Conservation (phyloP, 2,888 invertebrate genomes). For the Ceriagrion tenellum region DNA sequence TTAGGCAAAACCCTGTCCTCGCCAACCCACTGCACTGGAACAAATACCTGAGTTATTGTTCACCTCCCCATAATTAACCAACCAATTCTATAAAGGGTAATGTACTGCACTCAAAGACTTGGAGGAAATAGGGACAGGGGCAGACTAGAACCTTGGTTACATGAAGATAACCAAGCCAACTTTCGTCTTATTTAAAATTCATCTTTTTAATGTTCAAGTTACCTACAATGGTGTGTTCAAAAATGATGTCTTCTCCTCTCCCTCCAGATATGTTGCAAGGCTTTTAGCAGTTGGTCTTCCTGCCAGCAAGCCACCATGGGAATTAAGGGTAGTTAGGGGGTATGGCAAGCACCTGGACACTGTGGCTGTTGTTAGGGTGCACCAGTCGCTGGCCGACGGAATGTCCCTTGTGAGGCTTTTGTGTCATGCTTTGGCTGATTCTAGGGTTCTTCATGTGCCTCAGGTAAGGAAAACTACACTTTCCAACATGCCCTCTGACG, state of each 20-base stretch:
- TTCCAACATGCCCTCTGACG: neutral
- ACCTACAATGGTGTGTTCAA: too few relatives aligned
- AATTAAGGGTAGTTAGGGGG: constrained; percentile 78
- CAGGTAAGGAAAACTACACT: constrained; percentile 71
- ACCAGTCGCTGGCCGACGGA: constrained; percentile 80
- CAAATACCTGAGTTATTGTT: too few relatives aligned
- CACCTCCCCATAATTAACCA: too few relatives aligned
- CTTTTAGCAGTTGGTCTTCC: constrained; percentile 77
- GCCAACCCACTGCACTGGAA: too few relatives aligned
- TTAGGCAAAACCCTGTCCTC: too few relatives aligned
- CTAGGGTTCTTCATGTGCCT: constrained; percentile 73
- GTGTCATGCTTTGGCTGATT: constrained; percentile 77
- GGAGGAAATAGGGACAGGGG: too few relatives aligned
- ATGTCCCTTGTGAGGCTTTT: constrained; percentile 78
- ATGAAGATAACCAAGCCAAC: too few relatives aligned
- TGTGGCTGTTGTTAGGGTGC: constrained; percentile 78
- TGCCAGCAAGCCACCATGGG: constrained; percentile 79
- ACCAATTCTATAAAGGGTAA: too few relatives aligned
- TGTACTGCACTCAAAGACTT: too few relatives aligned
- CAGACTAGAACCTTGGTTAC: too few relatives aligned
- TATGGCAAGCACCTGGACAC: constrained; percentile 77
- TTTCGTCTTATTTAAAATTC: too few relatives aligned
- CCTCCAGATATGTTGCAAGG: constrained; percentile 76
- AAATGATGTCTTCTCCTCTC: neutral
- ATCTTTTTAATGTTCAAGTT: too few relatives aligned